Percentiles rank a stretch among this genome's conserved stretches.
Conservation (phyloP, 2,797 vertebrate species). For the Bradypus variegatus region DNA sequence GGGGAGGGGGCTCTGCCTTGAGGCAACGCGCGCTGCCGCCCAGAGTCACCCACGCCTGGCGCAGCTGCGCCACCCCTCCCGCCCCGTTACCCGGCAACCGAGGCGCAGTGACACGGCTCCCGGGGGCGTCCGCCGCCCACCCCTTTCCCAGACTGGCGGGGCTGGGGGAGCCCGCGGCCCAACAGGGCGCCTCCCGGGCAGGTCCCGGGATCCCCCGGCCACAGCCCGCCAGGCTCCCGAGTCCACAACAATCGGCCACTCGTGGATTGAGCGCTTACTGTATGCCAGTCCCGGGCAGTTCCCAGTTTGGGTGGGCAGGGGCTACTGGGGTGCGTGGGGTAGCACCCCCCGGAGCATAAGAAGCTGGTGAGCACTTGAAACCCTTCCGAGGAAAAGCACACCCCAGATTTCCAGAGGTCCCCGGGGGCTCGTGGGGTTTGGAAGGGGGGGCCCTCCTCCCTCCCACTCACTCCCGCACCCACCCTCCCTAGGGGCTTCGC, state of each 20-base stretch:
- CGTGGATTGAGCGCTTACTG: neutral
- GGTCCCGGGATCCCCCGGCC: rapidly evolving
- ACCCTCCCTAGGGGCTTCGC: neutral
- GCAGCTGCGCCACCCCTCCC: neutral
- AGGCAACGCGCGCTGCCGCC: neutral
- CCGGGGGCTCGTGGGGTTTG: neutral
- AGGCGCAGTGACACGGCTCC: neutral
- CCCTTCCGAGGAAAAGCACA: neutral
- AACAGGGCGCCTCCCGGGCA: neutral
- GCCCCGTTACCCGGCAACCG: constrained; percentile 26
- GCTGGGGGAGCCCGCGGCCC: neutral
- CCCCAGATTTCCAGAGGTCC: neutral
- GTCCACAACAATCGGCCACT: neutral
- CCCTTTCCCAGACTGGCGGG: neutral
- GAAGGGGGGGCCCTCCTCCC: neutral
- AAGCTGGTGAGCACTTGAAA: neutral
- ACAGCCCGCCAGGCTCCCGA: rapidly evolving
- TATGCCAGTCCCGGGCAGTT: neutral
- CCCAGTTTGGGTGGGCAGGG: neutral
- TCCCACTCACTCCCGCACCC: neutral
- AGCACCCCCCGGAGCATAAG: neutral
- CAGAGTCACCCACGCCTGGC: constrained; percentile 23
- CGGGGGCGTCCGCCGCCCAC: constrained; percentile 5
- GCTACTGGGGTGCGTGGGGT: neutral
- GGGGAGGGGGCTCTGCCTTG: neutral